phyloP scores from a whole-genome alignment of 2,113 vertebrate species.

The Emydocephalus ijimae region DNA sequence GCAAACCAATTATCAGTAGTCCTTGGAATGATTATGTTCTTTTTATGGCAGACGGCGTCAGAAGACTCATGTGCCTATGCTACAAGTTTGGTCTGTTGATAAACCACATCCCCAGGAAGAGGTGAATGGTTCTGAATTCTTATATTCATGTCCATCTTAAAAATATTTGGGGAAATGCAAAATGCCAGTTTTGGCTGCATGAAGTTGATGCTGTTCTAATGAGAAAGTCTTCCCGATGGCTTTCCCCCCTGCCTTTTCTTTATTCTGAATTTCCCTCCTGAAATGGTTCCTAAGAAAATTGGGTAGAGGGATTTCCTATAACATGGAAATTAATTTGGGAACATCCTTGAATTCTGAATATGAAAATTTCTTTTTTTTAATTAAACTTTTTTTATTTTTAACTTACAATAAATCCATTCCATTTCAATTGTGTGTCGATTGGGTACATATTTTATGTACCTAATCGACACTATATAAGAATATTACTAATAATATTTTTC shows the following conservation, averaged over 20 bases:
- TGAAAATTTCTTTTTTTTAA: neutral
- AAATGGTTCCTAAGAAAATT: neutral
- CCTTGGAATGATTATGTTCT: conserved; percentile 8
- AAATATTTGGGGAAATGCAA: neutral
- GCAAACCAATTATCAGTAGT: neutral
- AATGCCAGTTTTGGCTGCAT: neutral
- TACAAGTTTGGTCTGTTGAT: conserved; percentile 95
- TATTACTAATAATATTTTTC: too few relatives aligned
- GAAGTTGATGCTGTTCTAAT: neutral
- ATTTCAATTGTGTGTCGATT: too few relatives aligned
- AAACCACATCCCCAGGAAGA: conserved; percentile 97
- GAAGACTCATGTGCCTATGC: conserved; percentile 90
- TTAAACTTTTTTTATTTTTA: too few relatives aligned
- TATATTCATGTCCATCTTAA: neutral
- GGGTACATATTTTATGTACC: too few relatives aligned
- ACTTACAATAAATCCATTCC: too few relatives aligned
- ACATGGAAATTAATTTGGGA: too few relatives aligned
- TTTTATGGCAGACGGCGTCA: conserved; percentile 78
- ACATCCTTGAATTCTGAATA: neutral
- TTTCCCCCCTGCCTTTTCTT: neutral
- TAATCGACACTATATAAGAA: too few relatives aligned
- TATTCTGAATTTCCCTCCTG: neutral
- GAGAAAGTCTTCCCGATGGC: neutral
- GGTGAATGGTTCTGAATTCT: conserved; percentile 63
- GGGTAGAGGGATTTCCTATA: neutral